These are phyloP conservation scores for Apis dorsata DNA, from an alignment of 1,140 invertebrate genomes.

Conservation along the genomic window DNA sequence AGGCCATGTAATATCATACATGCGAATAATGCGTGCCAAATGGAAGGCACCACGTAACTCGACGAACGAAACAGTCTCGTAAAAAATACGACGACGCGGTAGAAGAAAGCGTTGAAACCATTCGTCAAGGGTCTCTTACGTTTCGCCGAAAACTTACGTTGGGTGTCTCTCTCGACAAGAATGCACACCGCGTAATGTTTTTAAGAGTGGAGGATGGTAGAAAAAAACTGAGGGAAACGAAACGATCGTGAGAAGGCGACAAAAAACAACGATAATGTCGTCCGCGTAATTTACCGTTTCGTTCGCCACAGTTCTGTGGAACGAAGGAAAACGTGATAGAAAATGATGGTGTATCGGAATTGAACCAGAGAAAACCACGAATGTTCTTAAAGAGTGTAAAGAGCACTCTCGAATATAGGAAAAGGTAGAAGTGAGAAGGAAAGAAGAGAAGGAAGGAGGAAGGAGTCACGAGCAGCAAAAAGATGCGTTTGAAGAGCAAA, in stretches of 20 bases:
- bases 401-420: not conserved
- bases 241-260: not conserved
- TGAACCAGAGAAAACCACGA: not conserved
- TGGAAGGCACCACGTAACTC: slow-evolving; percentile 15
- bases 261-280: not conserved
- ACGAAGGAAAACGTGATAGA: not conserved
- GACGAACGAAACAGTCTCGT: slow-evolving; percentile 9
- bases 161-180: no score
- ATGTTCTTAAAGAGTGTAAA: not conserved
- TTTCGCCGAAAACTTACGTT: not conserved
- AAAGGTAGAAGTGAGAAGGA: not conserved
- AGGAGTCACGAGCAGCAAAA: not conserved
- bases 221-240: not conserved
- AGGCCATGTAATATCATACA: slow-evolving; percentile 3
- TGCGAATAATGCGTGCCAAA: slow-evolving; percentile 30
- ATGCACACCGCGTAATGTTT: not conserved
- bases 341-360: not conserved
- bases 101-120: slow-evolving; percentile 30
- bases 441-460: not conserved
- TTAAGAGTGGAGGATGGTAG: no score
- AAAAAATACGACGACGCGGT: slow-evolving; percentile 31
- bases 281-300: not conserved
- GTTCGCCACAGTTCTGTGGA: not conserved
- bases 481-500: slow-evolving; percentile 47
- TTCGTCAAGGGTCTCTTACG: slow-evolving; percentile 19